Conservation (phyloP, 1,140 invertebrate species). For the Trigoniulus corallinus region DNA sequence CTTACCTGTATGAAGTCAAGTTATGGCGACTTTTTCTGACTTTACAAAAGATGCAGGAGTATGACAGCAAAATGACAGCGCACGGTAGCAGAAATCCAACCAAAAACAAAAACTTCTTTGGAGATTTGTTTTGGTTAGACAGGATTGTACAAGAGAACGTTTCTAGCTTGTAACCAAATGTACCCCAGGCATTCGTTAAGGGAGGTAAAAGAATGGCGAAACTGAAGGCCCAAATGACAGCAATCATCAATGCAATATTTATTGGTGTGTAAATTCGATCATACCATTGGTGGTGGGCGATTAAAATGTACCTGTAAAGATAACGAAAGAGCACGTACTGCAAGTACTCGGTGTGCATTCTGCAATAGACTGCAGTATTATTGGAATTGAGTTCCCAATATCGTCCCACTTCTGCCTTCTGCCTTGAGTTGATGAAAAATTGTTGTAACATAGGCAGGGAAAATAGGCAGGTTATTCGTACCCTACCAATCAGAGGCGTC, state of each 20-base stretch:
- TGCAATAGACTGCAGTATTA: too few relatives aligned
- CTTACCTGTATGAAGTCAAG: constrained; percentile 37
- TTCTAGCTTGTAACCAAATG: constrained; percentile 49
- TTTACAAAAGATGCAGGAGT: constrained; percentile 66
- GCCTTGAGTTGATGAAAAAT: too few relatives aligned
- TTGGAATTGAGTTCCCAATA: too few relatives aligned
- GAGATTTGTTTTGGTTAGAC: constrained; percentile 43
- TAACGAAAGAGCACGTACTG: too few relatives aligned
- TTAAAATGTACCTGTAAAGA: constrained; percentile 55
- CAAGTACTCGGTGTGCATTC: too few relatives aligned
- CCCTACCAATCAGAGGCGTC: too few relatives aligned
- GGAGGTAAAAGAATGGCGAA: constrained; percentile 51
- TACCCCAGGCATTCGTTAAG: constrained; percentile 61
- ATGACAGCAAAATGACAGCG: constrained; percentile 60
- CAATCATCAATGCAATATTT: constrained; percentile 52
- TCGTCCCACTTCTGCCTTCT: neutral
- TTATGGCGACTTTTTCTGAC: constrained; percentile 27
- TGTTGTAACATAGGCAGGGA: too few relatives aligned
- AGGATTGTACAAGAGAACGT: constrained; percentile 76
- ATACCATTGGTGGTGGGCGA: constrained; percentile 57
- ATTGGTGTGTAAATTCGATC: constrained; percentile 49
- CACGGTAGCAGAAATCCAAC: constrained; percentile 66
- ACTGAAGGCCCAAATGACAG: constrained; percentile 52
- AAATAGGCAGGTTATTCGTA: too few relatives aligned
- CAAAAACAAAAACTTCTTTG: constrained; percentile 68